Evolutionary conservation across 2,797 vertebrate genomes (phyloP).

Genomic region (Pempheris klunzingeri): DNA sequence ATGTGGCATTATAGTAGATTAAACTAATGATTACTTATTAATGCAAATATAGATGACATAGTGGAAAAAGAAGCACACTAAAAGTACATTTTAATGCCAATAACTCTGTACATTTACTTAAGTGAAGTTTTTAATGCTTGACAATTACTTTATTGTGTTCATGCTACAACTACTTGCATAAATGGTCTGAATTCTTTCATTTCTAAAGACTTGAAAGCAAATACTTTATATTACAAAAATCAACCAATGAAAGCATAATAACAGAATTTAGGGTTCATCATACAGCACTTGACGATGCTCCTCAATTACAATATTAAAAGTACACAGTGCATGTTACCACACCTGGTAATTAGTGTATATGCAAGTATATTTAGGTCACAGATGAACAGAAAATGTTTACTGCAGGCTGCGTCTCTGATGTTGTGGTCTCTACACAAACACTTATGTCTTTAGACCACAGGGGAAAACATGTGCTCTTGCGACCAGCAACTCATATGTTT

Average conservation of each 20-base stretch:
- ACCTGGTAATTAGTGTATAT: neutral
- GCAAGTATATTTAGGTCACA: constrained; percentile 18
- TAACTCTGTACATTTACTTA: neutral
- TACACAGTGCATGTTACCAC: neutral
- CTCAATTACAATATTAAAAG: neutral
- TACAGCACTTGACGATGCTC: neutral
- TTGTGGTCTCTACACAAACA: constrained; percentile 23
- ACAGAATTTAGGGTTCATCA: neutral
- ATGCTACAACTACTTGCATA: neutral
- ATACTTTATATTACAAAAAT: neutral
- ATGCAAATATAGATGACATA: neutral
- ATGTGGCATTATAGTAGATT: neutral
- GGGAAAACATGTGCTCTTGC: constrained; percentile 4
- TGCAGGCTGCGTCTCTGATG: constrained; percentile 28
- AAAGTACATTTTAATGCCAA: neutral
- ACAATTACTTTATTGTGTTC: neutral
- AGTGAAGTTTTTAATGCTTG: neutral
- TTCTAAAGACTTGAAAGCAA: neutral
- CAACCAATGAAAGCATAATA: neutral
- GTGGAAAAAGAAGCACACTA: neutral
- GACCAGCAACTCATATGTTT: neutral
- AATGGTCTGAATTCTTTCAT: neutral
- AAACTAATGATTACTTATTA: too few species aligned
- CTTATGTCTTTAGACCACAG: neutral
- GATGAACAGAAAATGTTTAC: constrained; percentile 6